Base-by-base conservation (phyloP, 23 tunicate species). In the Pegea sp. region DNA sequence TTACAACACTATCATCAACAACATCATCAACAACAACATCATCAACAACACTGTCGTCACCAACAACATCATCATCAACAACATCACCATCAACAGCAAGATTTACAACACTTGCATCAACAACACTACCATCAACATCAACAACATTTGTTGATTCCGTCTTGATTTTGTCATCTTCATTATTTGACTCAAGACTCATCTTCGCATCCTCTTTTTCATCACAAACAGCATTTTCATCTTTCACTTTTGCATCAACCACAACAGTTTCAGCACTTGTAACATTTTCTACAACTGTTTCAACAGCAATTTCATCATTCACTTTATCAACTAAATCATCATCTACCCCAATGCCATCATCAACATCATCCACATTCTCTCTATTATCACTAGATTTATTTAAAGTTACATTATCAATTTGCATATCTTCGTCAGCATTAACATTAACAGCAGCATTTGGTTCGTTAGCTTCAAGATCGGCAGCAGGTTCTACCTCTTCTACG, bases 401-500 rank as follows among this genome's bases (percentile, higher is more conserved):
- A 28, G 5, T 22, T 54, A 24, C 66, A 24, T 23, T 53, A 5
- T 34, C 64, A 2, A 42, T 58, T 6, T 55, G 49, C 18, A 19
- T 49, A 22, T 43, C 62, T 32, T 70, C 92, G 11, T 66, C 93
- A 3, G 46, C 22, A 11, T 71, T 79, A 60, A 80, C 77, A 18
- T 80, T 61, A 6, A 80, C 71, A 44, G 71, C 93, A 29, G 61
- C 80, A 32, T 63, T 54, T 1, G 80, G 95, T 25, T 68, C 95
- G 69, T 75, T 72, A 22, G 55, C 48, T 26, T 77, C 71, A 21
- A 69, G 76, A 63, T 73, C 84, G 2, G 53, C 72, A 8, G 31
- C 72, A 4, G 60, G 63, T 18, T 48, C 65, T 33, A 11, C 7
- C 22, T 33, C 52, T 20, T 61, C 62, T 22, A n/a, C n/a, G n/a